A percentile compares a stretch with the other conserved stretches of the same genome.
These are phyloP conservation scores for Catotricha subobsoleta DNA, from an alignment of 2,888 invertebrate species.

Conservation along the genomic window DNA sequence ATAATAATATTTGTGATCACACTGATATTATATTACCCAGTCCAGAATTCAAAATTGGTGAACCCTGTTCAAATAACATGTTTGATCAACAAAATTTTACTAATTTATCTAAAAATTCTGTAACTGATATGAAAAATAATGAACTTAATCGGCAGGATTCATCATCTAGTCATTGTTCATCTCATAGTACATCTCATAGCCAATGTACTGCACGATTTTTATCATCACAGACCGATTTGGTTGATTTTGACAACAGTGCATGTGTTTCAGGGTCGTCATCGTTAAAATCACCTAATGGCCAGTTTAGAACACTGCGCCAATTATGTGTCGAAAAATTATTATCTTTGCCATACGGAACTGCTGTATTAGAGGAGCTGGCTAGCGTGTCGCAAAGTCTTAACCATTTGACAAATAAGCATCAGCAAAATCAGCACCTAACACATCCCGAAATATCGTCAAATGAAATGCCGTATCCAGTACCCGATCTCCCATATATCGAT, in stretches of 20 bases:
- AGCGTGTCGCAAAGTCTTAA: slow-evolving; percentile 36
- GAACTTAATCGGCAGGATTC: slow-evolving; percentile 35
- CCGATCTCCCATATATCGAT: slow-evolving; percentile 31
- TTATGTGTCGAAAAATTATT: slow-evolving; percentile 46
- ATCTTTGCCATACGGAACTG: slow-evolving; percentile 48
- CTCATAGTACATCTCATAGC: slow-evolving; percentile 40
- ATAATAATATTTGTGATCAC: neutral
- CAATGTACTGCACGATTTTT: slow-evolving; percentile 50
- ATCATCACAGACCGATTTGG: slow-evolving; percentile 42
- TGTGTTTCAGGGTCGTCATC: slow-evolving; percentile 15
- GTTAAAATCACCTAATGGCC: slow-evolving; percentile 8
- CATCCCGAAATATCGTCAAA: slow-evolving; percentile 10
- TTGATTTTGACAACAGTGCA: slow-evolving; percentile 34
- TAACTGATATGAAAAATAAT: slow-evolving; percentile 26
- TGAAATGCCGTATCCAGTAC: slow-evolving; percentile 34
- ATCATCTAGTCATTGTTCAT: slow-evolving; percentile 42
- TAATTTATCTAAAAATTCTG: neutral
- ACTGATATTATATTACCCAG: too few relatives aligned
- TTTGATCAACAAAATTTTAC: slow-evolving; percentile 3
- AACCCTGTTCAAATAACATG: slow-evolving; percentile 11
- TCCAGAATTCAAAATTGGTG: slow-evolving; percentile 10
- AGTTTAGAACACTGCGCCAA: slow-evolving; percentile 39
- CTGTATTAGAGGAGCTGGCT: slow-evolving; percentile 49
- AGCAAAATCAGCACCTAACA: slow-evolving; percentile 8
- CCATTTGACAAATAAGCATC: slow-evolving; percentile 10